Evolutionary conservation across 1,140 invertebrate genomes (phyloP).

Genomic region (Dermatophagoides farinae): DNA sequence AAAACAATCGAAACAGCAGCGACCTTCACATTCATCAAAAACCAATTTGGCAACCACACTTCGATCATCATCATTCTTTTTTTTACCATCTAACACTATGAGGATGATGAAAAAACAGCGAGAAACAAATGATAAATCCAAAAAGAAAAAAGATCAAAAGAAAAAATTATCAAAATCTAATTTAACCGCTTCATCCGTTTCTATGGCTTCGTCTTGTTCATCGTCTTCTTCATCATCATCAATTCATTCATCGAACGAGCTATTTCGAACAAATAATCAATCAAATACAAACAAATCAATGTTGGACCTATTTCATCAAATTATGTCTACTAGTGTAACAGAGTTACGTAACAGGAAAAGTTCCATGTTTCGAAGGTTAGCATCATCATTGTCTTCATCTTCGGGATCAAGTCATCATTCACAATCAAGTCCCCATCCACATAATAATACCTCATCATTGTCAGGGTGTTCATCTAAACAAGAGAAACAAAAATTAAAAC

Average conservation of each 20-base stretch:
- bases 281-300: background rate
- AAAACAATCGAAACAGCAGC: background rate
- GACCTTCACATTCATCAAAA: background rate
- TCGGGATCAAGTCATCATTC: background rate
- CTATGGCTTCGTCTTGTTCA: background rate
- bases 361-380: background rate
- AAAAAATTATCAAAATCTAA: background rate
- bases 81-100: background rate
- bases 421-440: no score
- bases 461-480: background rate
- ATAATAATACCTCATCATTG: background rate
- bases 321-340: conserved; percentile 3
- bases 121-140: background rate
- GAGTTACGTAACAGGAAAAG: background rate
- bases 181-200: background rate
- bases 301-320: background rate
- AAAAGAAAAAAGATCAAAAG: background rate
- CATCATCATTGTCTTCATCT: background rate
- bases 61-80: conserved; percentile 4
- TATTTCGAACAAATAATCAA: background rate
- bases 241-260: background rate
- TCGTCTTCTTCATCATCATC: conserved; percentile 5
- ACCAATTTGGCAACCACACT: background rate
- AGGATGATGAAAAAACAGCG: background rate
- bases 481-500: background rate